These are phyloP conservation scores for Cyrtonyx montezumae DNA, from an alignment of 2,113 vertebrate genomes.

Conservation along the genomic window DNA sequence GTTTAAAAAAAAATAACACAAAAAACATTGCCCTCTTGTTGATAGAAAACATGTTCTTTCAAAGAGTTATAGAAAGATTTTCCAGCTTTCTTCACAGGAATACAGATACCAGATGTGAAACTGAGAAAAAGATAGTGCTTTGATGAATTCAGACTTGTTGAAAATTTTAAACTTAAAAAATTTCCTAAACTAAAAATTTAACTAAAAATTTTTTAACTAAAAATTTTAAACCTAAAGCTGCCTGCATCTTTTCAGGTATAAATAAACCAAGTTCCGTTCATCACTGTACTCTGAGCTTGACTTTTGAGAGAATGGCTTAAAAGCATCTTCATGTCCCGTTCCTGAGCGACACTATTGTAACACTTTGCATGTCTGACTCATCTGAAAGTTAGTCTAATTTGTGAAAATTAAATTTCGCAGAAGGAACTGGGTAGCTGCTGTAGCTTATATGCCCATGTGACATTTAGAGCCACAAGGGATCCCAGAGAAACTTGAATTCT, in stretches of 20 bases:
- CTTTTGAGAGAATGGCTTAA: not conserved
- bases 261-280: not conserved
- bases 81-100: not conserved
- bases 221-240: not conserved
- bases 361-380: not conserved
- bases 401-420: not conserved
- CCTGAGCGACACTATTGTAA: not conserved
- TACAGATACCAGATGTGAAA: not conserved
- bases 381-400: not conserved
- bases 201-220: too few species aligned
- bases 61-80: not conserved
- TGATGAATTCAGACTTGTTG: not conserved
- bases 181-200: too few species aligned
- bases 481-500: not conserved
- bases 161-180: not conserved
- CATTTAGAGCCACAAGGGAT: not conserved
- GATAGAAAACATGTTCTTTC: not conserved
- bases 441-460: not conserved
- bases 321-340: not conserved
- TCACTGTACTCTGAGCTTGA: not conserved
- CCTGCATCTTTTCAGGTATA: not conserved
- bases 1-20: not conserved
- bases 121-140: not conserved
- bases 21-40: not conserved
- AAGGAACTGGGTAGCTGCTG: not conserved